Base-by-base conservation (phyloP, 2,888 invertebrate species). In the Chalcis sispes region DNA sequence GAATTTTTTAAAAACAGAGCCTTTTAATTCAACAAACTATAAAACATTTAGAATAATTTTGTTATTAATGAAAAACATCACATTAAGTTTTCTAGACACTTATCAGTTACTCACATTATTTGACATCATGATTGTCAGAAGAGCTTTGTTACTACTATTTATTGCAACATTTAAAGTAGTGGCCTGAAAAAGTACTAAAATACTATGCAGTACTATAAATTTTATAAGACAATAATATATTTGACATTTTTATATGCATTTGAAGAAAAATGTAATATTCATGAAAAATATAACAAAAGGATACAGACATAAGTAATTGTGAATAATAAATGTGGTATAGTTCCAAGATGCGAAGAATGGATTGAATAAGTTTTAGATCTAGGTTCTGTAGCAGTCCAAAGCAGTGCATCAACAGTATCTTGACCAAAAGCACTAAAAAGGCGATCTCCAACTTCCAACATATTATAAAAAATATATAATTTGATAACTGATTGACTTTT, bases 401-500 rank as follows among this genome's bases (percentile, higher is more conserved):
- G 96, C 56, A 99, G 90, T 1, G 99, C 97, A 91, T 99, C 99
- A 79, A 99, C 95, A 8, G 97, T 97, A 87, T 99, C 99, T 90
- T 99, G 98, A 0, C 99, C 98, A 90, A 98, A 97, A 40, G 97
- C 97, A 73, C 98, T 98, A 86, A 99, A 95, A 80, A 99, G 90
- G 79, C 98, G 92, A 90, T 99, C 99, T 15, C 97, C 98, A 65
- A 98, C 98, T 91, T 99, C 99, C 76, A 99, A 90, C 98, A 99
- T 99, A 89, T 99, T 99, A 89, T 97, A 99, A 90, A 99, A 98
- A 87, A 99, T 98, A 87, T 99, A 99, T 81, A 99, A 90, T 87
- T 99, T 99, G 89, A 99, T 99, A 79, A 99, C 98, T 80, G 98
- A 98, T 87, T 99, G 99, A 84, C 98, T 98, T 88, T 97, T 97